Conservation (phyloP, 2,113 vertebrate genomes). For the Hyla sarda region DNA sequence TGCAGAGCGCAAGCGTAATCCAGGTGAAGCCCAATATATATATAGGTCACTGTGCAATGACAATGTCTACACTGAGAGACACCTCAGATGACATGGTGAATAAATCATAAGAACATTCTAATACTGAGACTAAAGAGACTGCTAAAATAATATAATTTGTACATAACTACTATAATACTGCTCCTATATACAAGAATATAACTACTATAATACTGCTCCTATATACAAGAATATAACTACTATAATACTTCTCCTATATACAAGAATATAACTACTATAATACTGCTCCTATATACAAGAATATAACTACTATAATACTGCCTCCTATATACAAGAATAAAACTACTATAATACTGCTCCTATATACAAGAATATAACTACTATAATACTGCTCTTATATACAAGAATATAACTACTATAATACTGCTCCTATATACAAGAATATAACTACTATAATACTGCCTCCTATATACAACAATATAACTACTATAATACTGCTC, state of each 20-base stretch:
- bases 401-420: too few relatives aligned
- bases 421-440: too few relatives aligned
- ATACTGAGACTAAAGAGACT: neutral
- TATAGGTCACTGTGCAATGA: neutral
- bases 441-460: too few relatives aligned
- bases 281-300: neutral
- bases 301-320: neutral
- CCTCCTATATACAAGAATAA: neutral
- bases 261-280: too few relatives aligned
- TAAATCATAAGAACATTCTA: neutral
- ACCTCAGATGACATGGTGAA: neutral
- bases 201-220: neutral
- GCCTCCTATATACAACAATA: too few relatives aligned
- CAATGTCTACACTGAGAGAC: neutral
- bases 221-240: too few relatives aligned
- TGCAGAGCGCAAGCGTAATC: neutral
- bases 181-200: neutral
- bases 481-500: too few relatives aligned
- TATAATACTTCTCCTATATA: too few relatives aligned
- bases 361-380: constrained; percentile 14
- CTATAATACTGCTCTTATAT: neutral
- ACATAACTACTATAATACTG: neutral
- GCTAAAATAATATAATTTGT: too few relatives aligned
- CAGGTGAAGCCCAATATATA: neutral
- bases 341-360: constrained; percentile 6